Conservation (phyloP, 2,113 vertebrate genomes). For the Formicarius rufipectus region DNA sequence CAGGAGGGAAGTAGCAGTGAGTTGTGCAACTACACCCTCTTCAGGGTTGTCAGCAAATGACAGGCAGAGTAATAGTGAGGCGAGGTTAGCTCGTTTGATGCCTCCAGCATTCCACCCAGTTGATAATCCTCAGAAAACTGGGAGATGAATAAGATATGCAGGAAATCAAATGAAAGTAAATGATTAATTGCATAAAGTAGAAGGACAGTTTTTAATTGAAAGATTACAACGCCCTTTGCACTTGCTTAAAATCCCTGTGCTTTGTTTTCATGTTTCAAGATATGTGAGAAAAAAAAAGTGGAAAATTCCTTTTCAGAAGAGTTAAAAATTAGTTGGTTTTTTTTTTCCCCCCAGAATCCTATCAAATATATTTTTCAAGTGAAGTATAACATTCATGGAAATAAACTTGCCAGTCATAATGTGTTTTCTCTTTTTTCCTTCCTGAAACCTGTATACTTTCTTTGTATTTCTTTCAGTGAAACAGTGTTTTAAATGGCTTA, state of each 20-base stretch:
- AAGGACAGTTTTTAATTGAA: background rate
- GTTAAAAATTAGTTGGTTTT: background rate
- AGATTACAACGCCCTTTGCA: background rate
- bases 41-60: background rate
- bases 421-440: background rate
- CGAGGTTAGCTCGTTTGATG: accelerated
- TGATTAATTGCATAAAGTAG: background rate
- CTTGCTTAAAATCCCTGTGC: background rate
- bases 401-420: background rate
- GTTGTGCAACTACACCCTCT: background rate
- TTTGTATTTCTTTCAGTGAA: background rate
- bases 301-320: background rate
- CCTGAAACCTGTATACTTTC: background rate
- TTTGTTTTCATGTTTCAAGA: background rate
- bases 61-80: accelerated
- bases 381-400: background rate
- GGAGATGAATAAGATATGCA: background rate
- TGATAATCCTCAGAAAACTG: accelerated
- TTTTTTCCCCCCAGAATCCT: background rate
- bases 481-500: background rate
- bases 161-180: background rate
- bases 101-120: accelerated
- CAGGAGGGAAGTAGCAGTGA: background rate
- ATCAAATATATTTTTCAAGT: background rate
- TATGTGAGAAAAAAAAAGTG: background rate